Base-by-base conservation (phyloP, 23 tunicate species). In the Botrylloides violaceus region DNA sequence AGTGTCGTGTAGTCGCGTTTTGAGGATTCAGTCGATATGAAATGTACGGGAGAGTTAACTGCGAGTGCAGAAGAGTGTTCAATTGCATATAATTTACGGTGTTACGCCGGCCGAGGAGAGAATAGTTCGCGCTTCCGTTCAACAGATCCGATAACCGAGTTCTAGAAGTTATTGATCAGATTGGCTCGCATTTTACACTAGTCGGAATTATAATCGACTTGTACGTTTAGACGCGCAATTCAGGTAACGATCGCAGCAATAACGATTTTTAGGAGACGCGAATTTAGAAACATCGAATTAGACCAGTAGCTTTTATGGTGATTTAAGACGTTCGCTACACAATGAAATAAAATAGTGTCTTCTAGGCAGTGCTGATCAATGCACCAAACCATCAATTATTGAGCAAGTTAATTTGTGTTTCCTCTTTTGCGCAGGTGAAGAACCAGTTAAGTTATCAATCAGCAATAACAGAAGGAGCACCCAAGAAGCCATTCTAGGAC, bases 371-470 rank as follows among this genome's bases (percentile, higher is more conserved):
- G 53, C 53, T 43, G 53, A 43, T 15, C 15, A 9, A 9, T 15
- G 53, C 12, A 15, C 12, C 12, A 43, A 43, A 43, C 9, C 53
- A 43, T 43, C 9, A 43, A 43, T 43, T 43, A 43, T 43, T 43
- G 53, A 43, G 15, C 33, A 32, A 63, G 30, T 22, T 63, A 30
- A 15, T 20, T 19, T 30, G 30, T 59, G 6, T 0, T 32, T 71
- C 38, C 50, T 26, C 19, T 27, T 29, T 29, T 7, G 4, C 21
- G 49, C 58, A 86, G 94, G 94, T 12, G 85, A 86, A 58, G 94
- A 86, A 32, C 32, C 79, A 33, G 82, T 86, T 24, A 79, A 68
- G 65, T 58, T 86, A 34, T 75, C 94, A 48, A 27, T 80, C 61
- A 71, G 65, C 2, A 43, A 50, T 68, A 83, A 78, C 3, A 77